These are phyloP conservation scores for Astyanax mexicanus DNA, from an alignment of 2,797 vertebrate genomes.

Conservation along the genomic window DNA sequence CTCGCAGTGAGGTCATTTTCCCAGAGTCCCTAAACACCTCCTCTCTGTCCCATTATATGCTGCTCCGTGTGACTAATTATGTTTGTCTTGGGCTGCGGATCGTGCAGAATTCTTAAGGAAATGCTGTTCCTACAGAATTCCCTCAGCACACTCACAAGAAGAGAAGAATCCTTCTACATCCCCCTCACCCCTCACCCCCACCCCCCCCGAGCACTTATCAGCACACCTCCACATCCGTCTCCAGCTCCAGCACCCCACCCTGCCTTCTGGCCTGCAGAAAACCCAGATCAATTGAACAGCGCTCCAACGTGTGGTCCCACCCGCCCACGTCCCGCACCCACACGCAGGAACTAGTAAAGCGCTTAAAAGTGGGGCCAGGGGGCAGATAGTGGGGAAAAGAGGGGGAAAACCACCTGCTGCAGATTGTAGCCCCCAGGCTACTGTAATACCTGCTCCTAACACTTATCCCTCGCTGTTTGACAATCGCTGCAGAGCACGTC, in stretches of 20 bases:
- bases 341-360: constrained; percentile 74
- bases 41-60: background rate
- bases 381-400: constrained; percentile 60
- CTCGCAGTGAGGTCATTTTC: constrained; percentile 16
- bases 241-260: constrained; percentile 26
- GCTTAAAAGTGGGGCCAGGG: constrained; percentile 76
- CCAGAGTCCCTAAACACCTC: constrained; percentile 13
- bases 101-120: constrained; percentile 3
- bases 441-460: constrained; percentile 68
- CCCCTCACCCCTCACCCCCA: background rate
- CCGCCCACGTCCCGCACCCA: constrained; percentile 62
- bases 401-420: constrained; percentile 49
- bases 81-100: constrained; percentile 21
- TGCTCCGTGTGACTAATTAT: constrained; percentile 5
- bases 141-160: background rate
- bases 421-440: constrained; percentile 70
- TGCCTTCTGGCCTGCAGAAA: constrained; percentile 35
- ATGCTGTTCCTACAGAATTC: constrained; percentile 21
- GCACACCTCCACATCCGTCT: constrained; percentile 44
- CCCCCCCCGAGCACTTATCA: constrained; percentile 11
- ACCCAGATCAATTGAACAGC: constrained; percentile 63
- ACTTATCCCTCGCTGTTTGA: constrained; percentile 67
- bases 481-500: constrained; percentile 67
- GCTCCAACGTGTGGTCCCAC: constrained; percentile 65
- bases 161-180: background rate